These are phyloP conservation scores for Pogoniulus pusillus DNA, from an alignment of 2,797 vertebrate species.

Conservation along the genomic window DNA sequence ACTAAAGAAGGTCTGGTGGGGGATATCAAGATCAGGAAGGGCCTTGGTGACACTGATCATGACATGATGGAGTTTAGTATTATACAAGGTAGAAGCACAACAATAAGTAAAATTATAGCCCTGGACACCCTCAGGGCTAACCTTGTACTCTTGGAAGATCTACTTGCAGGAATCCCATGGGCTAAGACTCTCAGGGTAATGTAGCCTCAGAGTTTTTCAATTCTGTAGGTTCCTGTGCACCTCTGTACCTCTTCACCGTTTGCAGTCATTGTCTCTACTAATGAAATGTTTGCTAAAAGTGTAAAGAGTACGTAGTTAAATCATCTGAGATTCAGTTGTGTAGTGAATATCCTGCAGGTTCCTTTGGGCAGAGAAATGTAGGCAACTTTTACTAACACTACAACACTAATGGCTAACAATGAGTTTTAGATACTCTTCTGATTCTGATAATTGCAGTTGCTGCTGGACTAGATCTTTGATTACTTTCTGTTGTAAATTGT, in stretches of 20 bases:
- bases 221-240: neutral
- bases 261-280: neutral
- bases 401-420: neutral
- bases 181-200: too few relatives aligned
- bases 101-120: too few relatives aligned
- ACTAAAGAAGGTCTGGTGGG: too few relatives aligned
- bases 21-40: too few relatives aligned
- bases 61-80: too few relatives aligned
- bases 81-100: too few relatives aligned
- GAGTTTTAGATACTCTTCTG: neutral
- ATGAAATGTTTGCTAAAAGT: neutral
- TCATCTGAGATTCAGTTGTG: neutral
- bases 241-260: neutral
- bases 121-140: too few relatives aligned
- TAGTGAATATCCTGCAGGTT: neutral
- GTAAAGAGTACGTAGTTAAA: neutral
- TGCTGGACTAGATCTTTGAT: neutral
- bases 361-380: neutral
- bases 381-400: neutral
- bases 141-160: too few relatives aligned
- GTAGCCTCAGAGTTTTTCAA: too few relatives aligned
- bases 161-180: too few relatives aligned
- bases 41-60: too few relatives aligned
- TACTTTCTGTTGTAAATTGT: neutral
- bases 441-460: neutral